phyloP scores from a whole-genome alignment of 2,797 vertebrate species.

The Uromys caudimaculatus region DNA sequence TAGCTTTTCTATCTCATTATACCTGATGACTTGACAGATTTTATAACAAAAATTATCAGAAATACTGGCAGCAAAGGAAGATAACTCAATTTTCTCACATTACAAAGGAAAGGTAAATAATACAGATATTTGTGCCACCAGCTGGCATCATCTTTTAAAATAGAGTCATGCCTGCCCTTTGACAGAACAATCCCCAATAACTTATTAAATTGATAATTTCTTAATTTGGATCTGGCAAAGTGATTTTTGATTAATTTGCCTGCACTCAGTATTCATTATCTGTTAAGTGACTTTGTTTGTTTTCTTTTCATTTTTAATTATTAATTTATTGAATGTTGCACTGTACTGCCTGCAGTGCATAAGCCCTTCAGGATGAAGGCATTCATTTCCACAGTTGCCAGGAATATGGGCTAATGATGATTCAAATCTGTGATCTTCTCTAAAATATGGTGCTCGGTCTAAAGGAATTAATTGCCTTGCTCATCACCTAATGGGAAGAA shows the following conservation, averaged over 20 bases:
- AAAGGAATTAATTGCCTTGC: not conserved
- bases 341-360: not conserved
- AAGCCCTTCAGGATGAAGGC: not conserved
- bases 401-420: not conserved
- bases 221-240: not conserved
- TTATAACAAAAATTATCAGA: not conserved
- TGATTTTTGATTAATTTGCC: not conserved
- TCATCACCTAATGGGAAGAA: not conserved
- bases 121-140: constrained; percentile 3
- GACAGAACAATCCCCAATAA: not conserved
- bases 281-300: not conserved
- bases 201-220: not conserved
- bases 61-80: not conserved
- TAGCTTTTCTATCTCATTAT: not conserved
- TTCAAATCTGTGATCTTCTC: not conserved
- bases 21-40: not conserved
- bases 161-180: not conserved
- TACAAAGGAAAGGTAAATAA: not conserved
- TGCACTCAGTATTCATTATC: constrained; percentile 2
- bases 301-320: constrained; percentile 51
- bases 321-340: not conserved
- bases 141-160: not conserved
- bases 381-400: not conserved
- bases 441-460: not conserved
- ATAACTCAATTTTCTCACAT: not conserved